Base-by-base conservation (phyloP, 2,888 invertebrate species). In the Chironomus tentans region DNA sequence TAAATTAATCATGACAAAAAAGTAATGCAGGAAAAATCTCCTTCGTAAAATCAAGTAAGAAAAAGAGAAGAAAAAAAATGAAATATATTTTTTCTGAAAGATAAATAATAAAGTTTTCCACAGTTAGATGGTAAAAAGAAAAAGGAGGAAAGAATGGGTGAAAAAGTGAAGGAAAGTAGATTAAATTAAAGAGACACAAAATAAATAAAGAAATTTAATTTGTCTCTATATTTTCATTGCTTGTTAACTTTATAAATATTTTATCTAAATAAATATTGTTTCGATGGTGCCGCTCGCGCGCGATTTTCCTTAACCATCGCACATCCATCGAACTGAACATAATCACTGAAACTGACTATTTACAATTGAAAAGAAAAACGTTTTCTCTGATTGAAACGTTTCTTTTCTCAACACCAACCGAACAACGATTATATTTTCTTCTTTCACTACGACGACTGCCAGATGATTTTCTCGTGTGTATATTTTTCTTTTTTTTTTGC, bases 261-360 rank as follows among this genome's bases (percentile, higher is more conserved):
- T 50, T 50, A n/a, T 50, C n/a, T 28, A 50, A n/a, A n/a, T 50
- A n/a, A 50, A 56, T 56, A 15, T 56, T 56, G 13, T 15, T 18
- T 18, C 15, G 56, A 56, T 56, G 56, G n/a, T 56, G 56, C 15
- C n/a, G 65, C 10, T 56, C 15, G 65, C 65, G 65, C 65, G 65
- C 21, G 24, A 65, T 24, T 65, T 24, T 65, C 6, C 15, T 18
- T 65, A 24, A 21, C 65, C 65, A 65, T 24, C 12, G 65, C 15
- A 28, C 68, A 68, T n/a, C 68, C 38, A 68, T 28, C 68, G 15
- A 68, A 13, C 18, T 18, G 15, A 28, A 68, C 28, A 68, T 68
- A 68, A 72, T 72, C 72, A 72, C 72, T 62, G 47, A 21, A 70
- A 70, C 70, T 70, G 72, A 72, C 38, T 61, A 62, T 72, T 62